These are phyloP conservation scores for Sphenodon punctatus DNA, from an alignment of 2,797 vertebrate species.

Conservation along the genomic window DNA sequence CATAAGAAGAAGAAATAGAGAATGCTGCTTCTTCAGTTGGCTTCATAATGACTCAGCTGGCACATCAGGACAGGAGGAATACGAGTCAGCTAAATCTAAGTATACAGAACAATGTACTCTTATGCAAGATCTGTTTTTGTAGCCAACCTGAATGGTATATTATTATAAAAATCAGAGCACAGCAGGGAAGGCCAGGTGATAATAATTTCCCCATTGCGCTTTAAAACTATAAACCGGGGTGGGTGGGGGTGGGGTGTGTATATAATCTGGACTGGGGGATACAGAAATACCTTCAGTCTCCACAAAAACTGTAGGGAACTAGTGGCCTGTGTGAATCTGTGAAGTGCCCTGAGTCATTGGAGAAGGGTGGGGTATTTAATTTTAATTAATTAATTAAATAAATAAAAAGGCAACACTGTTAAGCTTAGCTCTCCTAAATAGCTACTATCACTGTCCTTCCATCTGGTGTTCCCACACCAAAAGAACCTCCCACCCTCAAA, in stretches of 20 bases:
- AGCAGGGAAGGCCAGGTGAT: rapidly evolving
- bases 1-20: neutral
- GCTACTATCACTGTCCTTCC: rapidly evolving
- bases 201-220: too few species aligned
- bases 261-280: too few species aligned
- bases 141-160: neutral
- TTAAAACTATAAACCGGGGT: too few species aligned
- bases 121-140: neutral
- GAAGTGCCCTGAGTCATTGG: too few species aligned
- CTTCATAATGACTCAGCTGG: neutral
- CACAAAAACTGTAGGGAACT: conserved; percentile 8
- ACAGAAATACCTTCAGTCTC: too few species aligned
- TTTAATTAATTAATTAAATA: too few species aligned
- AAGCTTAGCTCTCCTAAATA: conserved; percentile 22
- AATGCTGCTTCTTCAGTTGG: neutral
- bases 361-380: too few species aligned
- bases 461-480: neutral
- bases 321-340: neutral
- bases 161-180: neutral
- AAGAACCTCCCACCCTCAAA: neutral
- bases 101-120: neutral
- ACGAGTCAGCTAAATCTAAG: neutral
- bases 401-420: too few species aligned
- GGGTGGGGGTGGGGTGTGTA: too few species aligned
- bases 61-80: neutral